Evolutionary conservation across 1,140 invertebrate genomes (phyloP).

Genomic region (Lordiphosa mommai): DNA sequence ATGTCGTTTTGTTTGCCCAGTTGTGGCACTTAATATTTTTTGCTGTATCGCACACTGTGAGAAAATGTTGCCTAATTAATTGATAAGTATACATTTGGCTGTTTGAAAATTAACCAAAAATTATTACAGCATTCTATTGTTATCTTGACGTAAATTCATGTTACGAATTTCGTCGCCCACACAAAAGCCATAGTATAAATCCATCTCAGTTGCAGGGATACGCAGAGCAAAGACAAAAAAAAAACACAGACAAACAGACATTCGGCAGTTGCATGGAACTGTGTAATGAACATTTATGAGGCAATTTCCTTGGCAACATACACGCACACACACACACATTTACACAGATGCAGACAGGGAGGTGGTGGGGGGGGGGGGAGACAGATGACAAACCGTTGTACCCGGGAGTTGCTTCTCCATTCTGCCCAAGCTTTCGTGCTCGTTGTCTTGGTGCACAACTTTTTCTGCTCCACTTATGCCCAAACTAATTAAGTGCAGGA

Average conservation of each 20-base stretch:
- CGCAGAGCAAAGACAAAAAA: conserved; percentile 7
- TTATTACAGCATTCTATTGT: too few relatives aligned
- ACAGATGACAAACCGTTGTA: conserved; percentile 53
- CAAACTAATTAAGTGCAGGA: conserved; percentile 78
- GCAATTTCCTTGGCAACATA: conserved; percentile 70
- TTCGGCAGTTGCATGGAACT: conserved; percentile 53
- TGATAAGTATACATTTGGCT: too few relatives aligned
- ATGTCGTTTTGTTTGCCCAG: conserved; percentile 54
- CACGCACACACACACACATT: conserved; percentile 14
- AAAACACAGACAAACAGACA: conserved; percentile 21
- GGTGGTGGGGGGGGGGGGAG: conserved; percentile 1
- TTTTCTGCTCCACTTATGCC: conserved; percentile 77
- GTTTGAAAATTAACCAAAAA: too few relatives aligned
- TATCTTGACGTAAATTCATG: too few relatives aligned
- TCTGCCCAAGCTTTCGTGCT: background rate
- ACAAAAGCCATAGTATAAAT: conserved; percentile 23
- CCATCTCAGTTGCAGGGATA: conserved; percentile 14
- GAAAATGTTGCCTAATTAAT: background rate
- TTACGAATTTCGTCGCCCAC: background rate
- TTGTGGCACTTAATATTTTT: conserved; percentile 70
- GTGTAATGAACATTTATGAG: conserved; percentile 76
- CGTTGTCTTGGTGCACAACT: conserved; percentile 51
- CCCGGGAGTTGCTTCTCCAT: conserved; percentile 16
- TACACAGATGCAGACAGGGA: background rate
- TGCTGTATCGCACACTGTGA: conserved; percentile 4